Conservation (phyloP, 2,888 invertebrate genomes). For the Trachelus stipa region DNA sequence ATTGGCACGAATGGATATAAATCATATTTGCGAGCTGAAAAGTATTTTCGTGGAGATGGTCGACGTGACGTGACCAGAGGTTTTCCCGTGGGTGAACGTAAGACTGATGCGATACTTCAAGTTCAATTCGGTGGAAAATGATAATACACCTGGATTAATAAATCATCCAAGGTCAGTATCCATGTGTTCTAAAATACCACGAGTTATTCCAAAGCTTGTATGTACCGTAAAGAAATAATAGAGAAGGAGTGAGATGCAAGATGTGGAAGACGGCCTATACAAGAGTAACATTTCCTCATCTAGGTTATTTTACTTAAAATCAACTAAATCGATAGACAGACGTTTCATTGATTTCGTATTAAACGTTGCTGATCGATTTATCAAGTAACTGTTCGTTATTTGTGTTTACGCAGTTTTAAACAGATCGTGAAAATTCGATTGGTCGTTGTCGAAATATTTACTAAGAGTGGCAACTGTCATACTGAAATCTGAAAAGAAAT, state of each 20-base stretch:
- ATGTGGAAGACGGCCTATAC: neutral
- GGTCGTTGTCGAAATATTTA: neutral
- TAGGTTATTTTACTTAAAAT: neutral
- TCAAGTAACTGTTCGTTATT: neutral
- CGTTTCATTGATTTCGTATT: neutral
- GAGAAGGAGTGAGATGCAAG: neutral
- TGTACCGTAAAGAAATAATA: neutral
- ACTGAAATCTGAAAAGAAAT: neutral
- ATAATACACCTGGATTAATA: neutral
- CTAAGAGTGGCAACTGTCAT: neutral
- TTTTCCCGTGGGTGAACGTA: slow-evolving; percentile 2
- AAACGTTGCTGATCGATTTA: neutral
- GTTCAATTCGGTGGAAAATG: neutral
- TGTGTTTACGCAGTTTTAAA: neutral
- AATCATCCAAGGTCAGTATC: neutral
- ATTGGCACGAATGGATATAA: neutral
- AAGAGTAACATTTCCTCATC: neutral
- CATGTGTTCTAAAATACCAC: neutral
- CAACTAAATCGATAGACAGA: neutral
- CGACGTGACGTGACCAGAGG: slow-evolving; percentile 37
- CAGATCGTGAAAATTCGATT: neutral
- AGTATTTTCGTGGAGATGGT: slow-evolving; percentile 35
- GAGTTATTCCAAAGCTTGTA: neutral
- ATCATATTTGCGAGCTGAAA: neutral
- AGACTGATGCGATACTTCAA: neutral